Conservation (phyloP, 37 sponge, comb jelly and placozoan genomes). For the Beroe forskalii region DNA sequence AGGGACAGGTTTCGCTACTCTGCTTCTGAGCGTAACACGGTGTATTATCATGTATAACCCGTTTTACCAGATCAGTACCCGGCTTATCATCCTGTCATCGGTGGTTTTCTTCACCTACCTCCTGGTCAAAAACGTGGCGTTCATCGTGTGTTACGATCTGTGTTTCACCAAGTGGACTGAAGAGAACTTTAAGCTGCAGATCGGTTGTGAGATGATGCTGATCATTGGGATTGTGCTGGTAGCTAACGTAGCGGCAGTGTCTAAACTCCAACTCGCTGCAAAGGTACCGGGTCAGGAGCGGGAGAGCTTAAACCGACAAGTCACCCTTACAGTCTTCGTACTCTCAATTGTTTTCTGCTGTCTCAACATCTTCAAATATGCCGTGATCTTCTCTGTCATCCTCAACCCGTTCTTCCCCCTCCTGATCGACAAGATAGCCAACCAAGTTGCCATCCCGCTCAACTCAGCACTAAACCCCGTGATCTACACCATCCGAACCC, state of each 20-base stretch:
- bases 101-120: neutral
- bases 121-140: neutral
- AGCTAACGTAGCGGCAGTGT: neutral
- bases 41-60: neutral
- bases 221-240: neutral
- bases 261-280: neutral
- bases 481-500: neutral
- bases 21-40: constrained; percentile 7
- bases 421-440: neutral
- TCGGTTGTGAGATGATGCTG: neutral
- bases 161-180: neutral
- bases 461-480: neutral
- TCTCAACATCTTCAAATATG: neutral
- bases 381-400: neutral
- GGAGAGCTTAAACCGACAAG: neutral
- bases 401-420: neutral
- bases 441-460: neutral
- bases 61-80: neutral
- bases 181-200: neutral
- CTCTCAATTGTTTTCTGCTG: neutral
- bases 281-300: neutral
- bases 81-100: neutral
- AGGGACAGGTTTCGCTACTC: neutral
- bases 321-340: neutral
- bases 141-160: neutral